A percentile compares a stretch with the other conserved stretches of the same genome.
These are phyloP conservation scores for Poeciliopsis occidentalis DNA, from an alignment of 2,113 vertebrate genomes.

Conservation along the genomic window DNA sequence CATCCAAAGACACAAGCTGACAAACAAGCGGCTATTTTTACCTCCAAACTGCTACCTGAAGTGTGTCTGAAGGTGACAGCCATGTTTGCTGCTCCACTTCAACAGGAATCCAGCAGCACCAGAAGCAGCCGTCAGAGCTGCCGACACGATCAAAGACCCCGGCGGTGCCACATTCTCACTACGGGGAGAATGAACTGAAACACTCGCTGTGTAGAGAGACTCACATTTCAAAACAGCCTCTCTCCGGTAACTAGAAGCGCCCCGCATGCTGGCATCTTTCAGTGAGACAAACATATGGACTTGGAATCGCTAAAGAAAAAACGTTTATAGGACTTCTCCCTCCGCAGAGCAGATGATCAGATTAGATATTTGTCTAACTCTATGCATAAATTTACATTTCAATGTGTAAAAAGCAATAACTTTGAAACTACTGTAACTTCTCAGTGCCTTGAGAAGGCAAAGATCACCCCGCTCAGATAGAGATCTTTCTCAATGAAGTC, in stretches of 20 bases:
- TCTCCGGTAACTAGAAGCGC: not conserved
- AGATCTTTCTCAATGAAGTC: constrained; percentile 28
- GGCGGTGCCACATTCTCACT: not conserved
- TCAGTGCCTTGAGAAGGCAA: constrained; percentile 1
- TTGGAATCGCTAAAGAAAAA: constrained; percentile 1
- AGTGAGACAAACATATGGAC: constrained; percentile 1
- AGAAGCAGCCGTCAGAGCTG: constrained; percentile 22
- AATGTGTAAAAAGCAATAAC: constrained; percentile 29
- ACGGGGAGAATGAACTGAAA: constrained; percentile 7
- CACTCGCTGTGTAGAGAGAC: not conserved
- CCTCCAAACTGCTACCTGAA: not conserved
- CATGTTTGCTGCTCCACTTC: constrained; percentile 27
- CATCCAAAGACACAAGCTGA: constrained; percentile 17
- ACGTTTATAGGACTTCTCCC: not conserved
- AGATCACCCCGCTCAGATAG: constrained; percentile 22
- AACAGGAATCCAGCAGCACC: constrained; percentile 10
- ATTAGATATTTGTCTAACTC: constrained; percentile 12
- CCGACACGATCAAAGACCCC: constrained; percentile 19
- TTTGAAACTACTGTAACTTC: constrained; percentile 33
- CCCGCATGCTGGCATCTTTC: not conserved
- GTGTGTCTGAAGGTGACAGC: constrained; percentile 8
- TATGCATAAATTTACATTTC: constrained; percentile 44
- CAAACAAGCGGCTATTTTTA: constrained; percentile 25
- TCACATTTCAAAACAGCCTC: constrained; percentile 5
- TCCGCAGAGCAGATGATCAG: constrained; percentile 23